phyloP scores from a whole-genome alignment of 1,140 invertebrate genomes.

The Diabrotica virgifera region DNA sequence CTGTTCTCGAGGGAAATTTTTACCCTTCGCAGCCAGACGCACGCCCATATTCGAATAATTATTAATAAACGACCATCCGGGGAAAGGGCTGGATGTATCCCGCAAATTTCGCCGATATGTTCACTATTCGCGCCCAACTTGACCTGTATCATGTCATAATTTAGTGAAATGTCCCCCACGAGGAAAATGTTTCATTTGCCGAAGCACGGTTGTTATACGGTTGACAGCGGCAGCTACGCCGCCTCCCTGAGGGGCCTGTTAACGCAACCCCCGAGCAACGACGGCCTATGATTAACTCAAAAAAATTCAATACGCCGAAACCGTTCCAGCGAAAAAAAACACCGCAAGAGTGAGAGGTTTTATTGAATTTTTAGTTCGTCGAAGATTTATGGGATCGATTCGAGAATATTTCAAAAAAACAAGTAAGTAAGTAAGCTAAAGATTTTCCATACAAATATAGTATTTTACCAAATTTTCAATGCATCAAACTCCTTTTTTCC shows the following conservation, averaged over 20 bases:
- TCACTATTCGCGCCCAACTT: neutral
- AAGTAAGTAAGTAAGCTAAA: too few relatives aligned
- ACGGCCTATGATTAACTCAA: neutral
- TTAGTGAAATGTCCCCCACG: neutral
- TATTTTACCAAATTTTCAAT: too few relatives aligned
- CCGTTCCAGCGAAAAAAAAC: too few relatives aligned
- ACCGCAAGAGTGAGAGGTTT: too few relatives aligned
- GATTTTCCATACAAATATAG: too few relatives aligned
- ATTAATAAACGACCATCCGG: slow-evolving; percentile 2
- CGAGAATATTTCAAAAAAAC: too few relatives aligned
- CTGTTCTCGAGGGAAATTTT: neutral
- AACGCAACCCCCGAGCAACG: neutral
- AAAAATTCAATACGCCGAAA: neutral
- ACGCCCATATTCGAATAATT: neutral
- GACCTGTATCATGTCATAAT: neutral
- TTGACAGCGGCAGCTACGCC: neutral
- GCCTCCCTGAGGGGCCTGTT: slow-evolving; percentile 1
- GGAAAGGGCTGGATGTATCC: neutral
- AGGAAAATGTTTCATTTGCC: neutral
- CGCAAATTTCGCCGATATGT: neutral
- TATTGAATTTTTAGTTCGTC: too few relatives aligned
- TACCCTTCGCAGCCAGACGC: neutral
- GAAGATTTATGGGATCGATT: too few relatives aligned
- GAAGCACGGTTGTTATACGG: neutral
- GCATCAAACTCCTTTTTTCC: too few relatives aligned